Evolutionary conservation across 2,113 vertebrate genomes (phyloP), one percentile per base, ranked within the genome.

Genomic region (Catharus fuscescens): DNA sequence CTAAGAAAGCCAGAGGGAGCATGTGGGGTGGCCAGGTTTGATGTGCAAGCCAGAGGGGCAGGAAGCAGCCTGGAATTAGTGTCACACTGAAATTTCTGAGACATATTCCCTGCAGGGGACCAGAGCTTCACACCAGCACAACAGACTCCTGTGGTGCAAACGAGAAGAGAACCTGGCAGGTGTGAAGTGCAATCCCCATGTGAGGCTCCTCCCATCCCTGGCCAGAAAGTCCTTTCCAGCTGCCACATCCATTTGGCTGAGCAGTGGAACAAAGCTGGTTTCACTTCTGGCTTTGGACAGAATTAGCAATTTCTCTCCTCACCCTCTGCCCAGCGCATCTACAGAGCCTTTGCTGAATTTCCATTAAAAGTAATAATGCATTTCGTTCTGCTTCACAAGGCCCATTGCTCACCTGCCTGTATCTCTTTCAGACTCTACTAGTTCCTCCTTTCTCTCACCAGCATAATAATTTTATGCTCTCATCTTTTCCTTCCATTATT

Each of bases 361-460:
- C 95, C 80, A 97, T 97, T 97, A 96, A 95, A 97, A 94, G 92
- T 96, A 95, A 97, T 95, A 96, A 97, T 77, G 95, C 85, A 89
- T 80, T 97, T 86, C 5, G 61, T 96, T 96, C 96, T 96, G 96
- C 96, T 90, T 93, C 94, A 96, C 72, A 45, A 54, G 95, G 82
- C 59, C 62, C 91, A 90, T 80, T 93, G 89, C 91, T 97, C 86
- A 95, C 88, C 92, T 94, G 92, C 92, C 71, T 85, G 62, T 88
- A 80, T 90, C 92, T 93, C 93, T 86, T 91, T 96, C 91, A 96
- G 73, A 87, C 81, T 92, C 42, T 53, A 66, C 79, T 57, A 69
- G 88, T 93, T 90, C 87, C 36, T 93, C 73, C 53, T 95, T 93
- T 85, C 91, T 96, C 80, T 88, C 80, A 88, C 67, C 76, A 61